Conservation (phyloP, 1,140 invertebrate species). For the Bombus turneri region DNA sequence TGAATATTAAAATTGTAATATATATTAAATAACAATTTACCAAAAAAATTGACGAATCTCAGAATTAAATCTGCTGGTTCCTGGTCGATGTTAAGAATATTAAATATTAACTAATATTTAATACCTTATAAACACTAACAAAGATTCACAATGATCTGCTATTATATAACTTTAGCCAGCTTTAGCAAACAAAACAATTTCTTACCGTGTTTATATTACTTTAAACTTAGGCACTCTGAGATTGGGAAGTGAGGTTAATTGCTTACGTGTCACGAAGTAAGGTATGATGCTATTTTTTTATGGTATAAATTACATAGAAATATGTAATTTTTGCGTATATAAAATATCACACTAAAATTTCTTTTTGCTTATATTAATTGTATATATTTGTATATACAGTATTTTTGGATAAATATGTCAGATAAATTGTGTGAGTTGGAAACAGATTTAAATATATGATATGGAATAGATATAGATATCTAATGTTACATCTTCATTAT, state of each 20-base stretch:
- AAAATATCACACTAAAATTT: background rate
- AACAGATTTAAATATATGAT: background rate
- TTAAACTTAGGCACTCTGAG: background rate
- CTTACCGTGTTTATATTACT: background rate
- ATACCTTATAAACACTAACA: background rate
- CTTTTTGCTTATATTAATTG: background rate
- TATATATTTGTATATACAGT: constrained; percentile 4
- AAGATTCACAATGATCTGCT: constrained; percentile 17
- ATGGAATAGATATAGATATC: background rate
- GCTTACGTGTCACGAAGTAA: background rate
- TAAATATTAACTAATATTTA: background rate
- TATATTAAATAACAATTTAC: background rate
- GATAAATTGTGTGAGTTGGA: background rate
- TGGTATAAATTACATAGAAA: background rate
- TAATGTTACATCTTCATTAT: background rate
- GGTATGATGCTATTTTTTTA: constrained; percentile 4
- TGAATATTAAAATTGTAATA: background rate
- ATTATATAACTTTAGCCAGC: constrained; percentile 37
- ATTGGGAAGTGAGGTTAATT: constrained; percentile 29
- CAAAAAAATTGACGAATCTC: background rate
- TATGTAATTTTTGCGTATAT: background rate
- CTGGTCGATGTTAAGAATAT: background rate
- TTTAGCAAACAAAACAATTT: background rate
- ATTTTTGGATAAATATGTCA: background rate
- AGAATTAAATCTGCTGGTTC: background rate